A percentile compares a stretch with the other conserved stretches of the same genome.
Conservation (phyloP, 2,797 vertebrate genomes). For the Macropodus opercularis region DNA sequence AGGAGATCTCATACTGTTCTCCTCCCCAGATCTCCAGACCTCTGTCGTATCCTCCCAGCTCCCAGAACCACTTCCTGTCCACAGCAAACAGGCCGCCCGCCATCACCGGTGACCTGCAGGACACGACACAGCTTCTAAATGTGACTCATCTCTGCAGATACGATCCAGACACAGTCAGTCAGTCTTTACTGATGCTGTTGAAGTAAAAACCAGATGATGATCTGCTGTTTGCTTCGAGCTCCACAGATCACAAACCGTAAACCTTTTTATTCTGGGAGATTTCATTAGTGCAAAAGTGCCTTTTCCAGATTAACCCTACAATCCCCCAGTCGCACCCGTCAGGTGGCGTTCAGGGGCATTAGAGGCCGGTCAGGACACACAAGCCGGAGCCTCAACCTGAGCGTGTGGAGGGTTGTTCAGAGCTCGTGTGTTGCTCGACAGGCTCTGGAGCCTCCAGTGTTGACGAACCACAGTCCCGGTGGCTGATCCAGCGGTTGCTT, state of each 20-base stretch:
- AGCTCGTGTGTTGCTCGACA: background rate
- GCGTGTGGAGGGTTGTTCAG: background rate
- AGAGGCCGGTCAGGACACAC: background rate
- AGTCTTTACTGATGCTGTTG: no score
- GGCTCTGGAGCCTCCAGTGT: no score
- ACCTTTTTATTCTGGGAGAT: background rate
- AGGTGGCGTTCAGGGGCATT: background rate
- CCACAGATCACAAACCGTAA: no score
- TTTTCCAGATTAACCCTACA: background rate
- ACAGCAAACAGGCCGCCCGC: constrained; percentile 96
- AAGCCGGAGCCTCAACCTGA: background rate
- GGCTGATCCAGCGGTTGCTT: no score
- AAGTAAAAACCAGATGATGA: no score
- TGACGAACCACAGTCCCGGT: no score
- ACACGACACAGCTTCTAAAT: background rate
- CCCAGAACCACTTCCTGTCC: constrained; percentile 98
- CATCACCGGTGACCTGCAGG: constrained; percentile 95
- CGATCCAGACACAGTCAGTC: no score
- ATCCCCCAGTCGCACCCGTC: background rate
- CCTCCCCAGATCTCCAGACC: constrained; percentile 99
- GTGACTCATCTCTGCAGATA: no score
- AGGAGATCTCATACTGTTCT: constrained; percentile 98
- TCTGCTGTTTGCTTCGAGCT: no score
- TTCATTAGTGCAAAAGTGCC: background rate
- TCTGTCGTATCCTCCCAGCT: constrained; percentile 93